Base-by-base conservation (phyloP, 37 sponge, comb jelly and placozoan genomes). In the Cliona cf. orientalis region DNA sequence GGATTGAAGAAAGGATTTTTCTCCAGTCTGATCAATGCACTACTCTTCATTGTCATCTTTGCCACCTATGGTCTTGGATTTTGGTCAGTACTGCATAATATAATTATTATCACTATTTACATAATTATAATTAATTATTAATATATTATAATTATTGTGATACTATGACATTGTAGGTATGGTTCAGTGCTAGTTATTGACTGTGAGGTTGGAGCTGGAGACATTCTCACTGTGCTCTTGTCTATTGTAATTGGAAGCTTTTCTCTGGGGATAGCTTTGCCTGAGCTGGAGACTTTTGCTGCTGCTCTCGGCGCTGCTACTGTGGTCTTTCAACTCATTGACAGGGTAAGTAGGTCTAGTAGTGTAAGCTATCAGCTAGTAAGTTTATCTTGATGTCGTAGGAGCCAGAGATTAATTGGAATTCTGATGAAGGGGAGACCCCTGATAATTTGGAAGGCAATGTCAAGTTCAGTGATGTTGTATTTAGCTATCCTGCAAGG, bases 401-500 rank as follows among this genome's bases (percentile, higher is more conserved):
- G 98, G 74, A 75, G 35, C 84, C 98, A 21, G 72, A 77, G 49
- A 97, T 96, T 63, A 74, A 97, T 66, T 5, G 66, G 1, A 32
- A 36, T 25, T 60, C 75, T 36, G 83, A 84, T 2, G 69, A 74
- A 58, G 98, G 98, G 28, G 71, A 77, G 33, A 56, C 5, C 23
- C 96, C 87, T 37, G 78, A 84, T 6, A 39, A 69, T 0, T 74
- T 95, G 43, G 45, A 61, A 7, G 96, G 93, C 35, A 69, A 85
- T 42, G 81, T 97, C 45, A 84, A 92, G 75, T 84, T 97, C 69
- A 84, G 56, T 35, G 76, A 92, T 46, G 87, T 97, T 60, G 41
- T 71, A 4, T 97, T 97, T 71, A 69, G 44, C 41, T 97, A 97
- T 67, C 97, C 97, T 0, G 86, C 96, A 28, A 69, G 98, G 58